Percentiles rank a stretch among this genome's conserved stretches.
These are phyloP conservation scores for Sarcophaga bullata DNA, from an alignment of 1,140 invertebrate species.

Conservation along the genomic window DNA sequence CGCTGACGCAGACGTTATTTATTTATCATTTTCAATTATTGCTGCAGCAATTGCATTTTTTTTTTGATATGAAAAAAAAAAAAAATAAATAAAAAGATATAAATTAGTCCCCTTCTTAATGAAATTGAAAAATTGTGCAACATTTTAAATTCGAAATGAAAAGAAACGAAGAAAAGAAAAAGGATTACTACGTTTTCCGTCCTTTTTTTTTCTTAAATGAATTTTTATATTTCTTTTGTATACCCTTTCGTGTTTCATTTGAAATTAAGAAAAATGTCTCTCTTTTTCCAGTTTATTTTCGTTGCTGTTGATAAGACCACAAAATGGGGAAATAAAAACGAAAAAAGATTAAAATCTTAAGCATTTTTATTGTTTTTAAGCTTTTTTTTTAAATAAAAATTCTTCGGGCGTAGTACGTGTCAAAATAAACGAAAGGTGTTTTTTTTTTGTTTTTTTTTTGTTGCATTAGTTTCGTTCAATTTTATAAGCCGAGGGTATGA, in stretches of 20 bases:
- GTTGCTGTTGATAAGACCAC: slow-evolving; percentile 2
- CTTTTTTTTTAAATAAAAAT: background rate
- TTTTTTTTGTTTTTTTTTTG: background rate
- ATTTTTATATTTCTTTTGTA: slow-evolving; percentile 22
- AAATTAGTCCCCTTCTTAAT: slow-evolving; percentile 37
- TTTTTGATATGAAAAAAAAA: background rate
- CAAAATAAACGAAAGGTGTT: slow-evolving; percentile 33
- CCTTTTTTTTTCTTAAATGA: background rate
- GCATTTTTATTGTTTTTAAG: slow-evolving; percentile 37
- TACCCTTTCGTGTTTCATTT: background rate
- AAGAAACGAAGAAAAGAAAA: background rate
- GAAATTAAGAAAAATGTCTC: slow-evolving; percentile 3
- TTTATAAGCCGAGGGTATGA: background rate
- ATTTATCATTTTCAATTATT: too few species aligned
- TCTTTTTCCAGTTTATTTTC: background rate
- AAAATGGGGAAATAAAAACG: too few species aligned
- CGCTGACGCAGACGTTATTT: too few species aligned
- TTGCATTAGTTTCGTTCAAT: background rate
- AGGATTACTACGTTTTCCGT: background rate
- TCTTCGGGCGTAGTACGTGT: slow-evolving; percentile 33
- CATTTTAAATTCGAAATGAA: background rate
- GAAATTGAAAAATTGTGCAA: slow-evolving; percentile 37
- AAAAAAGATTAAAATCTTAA: slow-evolving; percentile 36
- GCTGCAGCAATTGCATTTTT: background rate
- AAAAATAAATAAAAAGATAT: background rate